phyloP scores from a whole-genome alignment of 2,113 vertebrate genomes.

The Guaruba guarouba region DNA sequence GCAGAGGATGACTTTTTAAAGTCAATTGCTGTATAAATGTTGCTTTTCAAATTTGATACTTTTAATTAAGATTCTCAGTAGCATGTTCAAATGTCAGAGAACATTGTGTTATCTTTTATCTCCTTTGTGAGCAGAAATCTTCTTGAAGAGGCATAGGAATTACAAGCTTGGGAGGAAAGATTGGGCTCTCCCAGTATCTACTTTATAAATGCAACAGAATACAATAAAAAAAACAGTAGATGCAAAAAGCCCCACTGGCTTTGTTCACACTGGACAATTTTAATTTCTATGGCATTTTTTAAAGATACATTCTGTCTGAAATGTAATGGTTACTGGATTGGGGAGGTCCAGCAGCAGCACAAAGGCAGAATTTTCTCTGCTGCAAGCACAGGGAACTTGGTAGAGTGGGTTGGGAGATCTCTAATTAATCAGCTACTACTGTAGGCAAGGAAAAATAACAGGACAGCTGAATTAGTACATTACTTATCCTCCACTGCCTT shows the following conservation, averaged over 20 bases:
- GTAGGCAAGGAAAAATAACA: background rate
- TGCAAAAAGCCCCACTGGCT: constrained; percentile 23
- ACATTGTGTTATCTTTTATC: constrained; percentile 41
- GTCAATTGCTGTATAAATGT: constrained; percentile 23
- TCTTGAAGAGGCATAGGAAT: constrained; percentile 24
- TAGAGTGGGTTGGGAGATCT: background rate
- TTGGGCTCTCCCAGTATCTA: background rate
- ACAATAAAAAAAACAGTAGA: constrained; percentile 33
- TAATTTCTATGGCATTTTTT: constrained; percentile 24
- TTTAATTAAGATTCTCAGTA: constrained; percentile 40
- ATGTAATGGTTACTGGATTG: background rate
- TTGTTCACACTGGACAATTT: constrained; percentile 30
- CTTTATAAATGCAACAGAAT: constrained; percentile 27
- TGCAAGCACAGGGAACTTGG: background rate
- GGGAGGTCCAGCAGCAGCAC: background rate
- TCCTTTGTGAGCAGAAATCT: constrained; percentile 50
- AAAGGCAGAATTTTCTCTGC: background rate
- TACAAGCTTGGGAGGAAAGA: constrained; percentile 16
- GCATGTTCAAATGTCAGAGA: constrained; percentile 29
- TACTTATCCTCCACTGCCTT: background rate
- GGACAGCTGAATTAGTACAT: background rate
- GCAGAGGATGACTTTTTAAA: constrained; percentile 58
- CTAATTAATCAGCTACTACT: background rate
- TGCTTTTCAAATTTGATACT: constrained; percentile 32
- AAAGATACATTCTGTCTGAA: background rate